Percentiles rank a stretch among this genome's conserved stretches.
These are phyloP conservation scores for Apeira syringaria DNA, from an alignment of 2,888 invertebrate genomes.

Conservation along the genomic window DNA sequence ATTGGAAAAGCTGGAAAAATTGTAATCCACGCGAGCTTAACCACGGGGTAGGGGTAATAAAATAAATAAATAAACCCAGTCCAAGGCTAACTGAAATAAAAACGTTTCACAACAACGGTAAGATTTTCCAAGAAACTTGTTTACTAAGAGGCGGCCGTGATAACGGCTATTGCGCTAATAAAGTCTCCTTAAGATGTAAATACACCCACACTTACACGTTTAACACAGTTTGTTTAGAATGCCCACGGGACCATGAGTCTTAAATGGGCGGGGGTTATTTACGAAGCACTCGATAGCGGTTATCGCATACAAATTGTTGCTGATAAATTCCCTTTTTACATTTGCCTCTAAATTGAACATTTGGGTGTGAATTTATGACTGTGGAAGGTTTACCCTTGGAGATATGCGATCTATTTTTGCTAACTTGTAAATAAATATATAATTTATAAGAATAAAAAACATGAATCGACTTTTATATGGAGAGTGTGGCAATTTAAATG, in stretches of 20 bases:
- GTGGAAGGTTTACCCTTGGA: slow-evolving; percentile 14
- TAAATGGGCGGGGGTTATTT: slow-evolving; percentile 25
- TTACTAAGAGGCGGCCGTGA: slow-evolving; percentile 5
- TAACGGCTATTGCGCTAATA: slow-evolving; percentile 7
- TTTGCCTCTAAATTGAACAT: slow-evolving; percentile 23
- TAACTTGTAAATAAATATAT: slow-evolving; percentile 14
- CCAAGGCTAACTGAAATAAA: no score
- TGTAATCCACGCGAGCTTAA: no score
- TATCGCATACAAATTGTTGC: slow-evolving; percentile 31
- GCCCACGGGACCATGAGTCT: slow-evolving; percentile 18
- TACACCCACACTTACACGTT: slow-evolving; percentile 15
- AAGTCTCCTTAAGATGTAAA: slow-evolving; percentile 4
- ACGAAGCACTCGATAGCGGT: slow-evolving; percentile 28
- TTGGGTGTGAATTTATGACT: slow-evolving; percentile 20
- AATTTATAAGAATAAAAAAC: no score
- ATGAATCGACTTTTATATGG: no score
- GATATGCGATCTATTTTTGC: slow-evolving; percentile 15
- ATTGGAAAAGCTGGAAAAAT: no score
- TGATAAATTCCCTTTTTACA: slow-evolving; percentile 25
- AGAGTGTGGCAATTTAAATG: no score
- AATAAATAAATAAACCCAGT: no score
- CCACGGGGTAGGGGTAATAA: no score
- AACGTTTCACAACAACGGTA: no score
- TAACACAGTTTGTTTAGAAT: slow-evolving; percentile 25
- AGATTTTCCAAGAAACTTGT: slow-evolving; percentile 12